Percentiles rank a stretch among this genome's conserved stretches.
Evolutionary conservation across 1,140 invertebrate genomes (phyloP).

Genomic region (Limonius californicus): DNA sequence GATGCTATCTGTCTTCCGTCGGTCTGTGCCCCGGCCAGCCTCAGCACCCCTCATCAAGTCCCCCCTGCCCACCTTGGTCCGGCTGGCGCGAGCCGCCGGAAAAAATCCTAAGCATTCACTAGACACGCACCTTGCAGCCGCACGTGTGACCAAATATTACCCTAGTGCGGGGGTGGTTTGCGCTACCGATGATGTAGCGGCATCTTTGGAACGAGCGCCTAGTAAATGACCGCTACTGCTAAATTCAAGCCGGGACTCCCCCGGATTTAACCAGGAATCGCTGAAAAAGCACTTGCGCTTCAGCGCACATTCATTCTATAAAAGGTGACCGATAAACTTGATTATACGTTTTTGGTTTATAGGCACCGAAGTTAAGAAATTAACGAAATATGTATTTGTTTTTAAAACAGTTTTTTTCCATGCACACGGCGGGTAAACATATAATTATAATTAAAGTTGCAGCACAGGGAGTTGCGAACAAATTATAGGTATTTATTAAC

Average conservation of each 20-base stretch:
- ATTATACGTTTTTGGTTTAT: neutral
- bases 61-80: constrained; percentile 18
- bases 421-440: too few species aligned
- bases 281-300: neutral
- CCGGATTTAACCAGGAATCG: neutral
- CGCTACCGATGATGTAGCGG: neutral
- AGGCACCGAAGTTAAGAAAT: neutral
- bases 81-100: constrained; percentile 29
- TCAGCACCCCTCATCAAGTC: constrained; percentile 32
- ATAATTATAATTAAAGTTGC: too few species aligned
- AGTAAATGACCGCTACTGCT: constrained; percentile 19
- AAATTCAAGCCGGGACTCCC: constrained; percentile 1
- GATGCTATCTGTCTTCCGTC: constrained; percentile 38
- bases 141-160: constrained; percentile 26
- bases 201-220: neutral
- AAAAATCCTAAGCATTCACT: constrained; percentile 31
- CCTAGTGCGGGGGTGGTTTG: constrained; percentile 15
- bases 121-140: constrained; percentile 27
- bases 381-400: neutral
- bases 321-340: neutral
- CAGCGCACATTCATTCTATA: constrained; percentile 5
- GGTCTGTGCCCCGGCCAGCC: constrained; percentile 23
- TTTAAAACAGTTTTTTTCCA: neutral
- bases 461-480: too few species aligned
- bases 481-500: neutral